Evolutionary conservation across 2,113 vertebrate genomes (phyloP).

Genomic region (Emydocephalus ijimae): DNA sequence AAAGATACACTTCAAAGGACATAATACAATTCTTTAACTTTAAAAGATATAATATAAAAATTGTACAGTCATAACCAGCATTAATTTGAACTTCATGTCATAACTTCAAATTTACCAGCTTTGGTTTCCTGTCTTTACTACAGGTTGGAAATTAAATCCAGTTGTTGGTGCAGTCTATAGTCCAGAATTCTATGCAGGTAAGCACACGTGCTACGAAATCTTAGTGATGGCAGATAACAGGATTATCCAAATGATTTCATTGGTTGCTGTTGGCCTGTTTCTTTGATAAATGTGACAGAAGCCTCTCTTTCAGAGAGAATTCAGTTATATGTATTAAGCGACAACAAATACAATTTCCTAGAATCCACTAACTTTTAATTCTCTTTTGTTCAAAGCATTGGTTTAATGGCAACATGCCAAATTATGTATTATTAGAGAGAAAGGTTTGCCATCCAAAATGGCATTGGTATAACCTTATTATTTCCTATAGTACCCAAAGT

Average conservation of each 20-base stretch:
- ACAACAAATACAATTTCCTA: not conserved
- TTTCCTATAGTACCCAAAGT: not conserved
- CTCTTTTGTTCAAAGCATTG: not conserved
- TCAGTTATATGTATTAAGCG: not conserved
- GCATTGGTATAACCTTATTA: not conserved
- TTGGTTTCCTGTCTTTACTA: slow-evolving; percentile 59
- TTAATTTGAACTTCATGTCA: slow-evolving; percentile 22
- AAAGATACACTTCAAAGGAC: not conserved
- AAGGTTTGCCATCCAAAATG: not conserved
- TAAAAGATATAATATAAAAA: not conserved
- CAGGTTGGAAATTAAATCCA: slow-evolving; percentile 99
- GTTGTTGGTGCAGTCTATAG: slow-evolving; percentile 97
- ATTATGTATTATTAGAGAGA: not conserved
- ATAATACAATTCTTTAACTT: not conserved
- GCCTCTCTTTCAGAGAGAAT: not conserved
- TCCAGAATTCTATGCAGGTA: slow-evolving; percentile 99
- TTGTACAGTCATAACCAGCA: not conserved
- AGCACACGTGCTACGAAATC: slow-evolving; percentile 42
- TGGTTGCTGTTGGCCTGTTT: slow-evolving; percentile 14
- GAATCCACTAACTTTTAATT: not conserved
- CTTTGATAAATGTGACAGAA: not conserved
- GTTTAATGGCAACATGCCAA: not conserved
- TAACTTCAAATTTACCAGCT: not conserved
- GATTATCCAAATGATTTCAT: not conserved
- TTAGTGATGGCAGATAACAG: not conserved